These are phyloP conservation scores for Tapera naevia DNA, from an alignment of 2,797 vertebrate genomes.

Conservation along the genomic window DNA sequence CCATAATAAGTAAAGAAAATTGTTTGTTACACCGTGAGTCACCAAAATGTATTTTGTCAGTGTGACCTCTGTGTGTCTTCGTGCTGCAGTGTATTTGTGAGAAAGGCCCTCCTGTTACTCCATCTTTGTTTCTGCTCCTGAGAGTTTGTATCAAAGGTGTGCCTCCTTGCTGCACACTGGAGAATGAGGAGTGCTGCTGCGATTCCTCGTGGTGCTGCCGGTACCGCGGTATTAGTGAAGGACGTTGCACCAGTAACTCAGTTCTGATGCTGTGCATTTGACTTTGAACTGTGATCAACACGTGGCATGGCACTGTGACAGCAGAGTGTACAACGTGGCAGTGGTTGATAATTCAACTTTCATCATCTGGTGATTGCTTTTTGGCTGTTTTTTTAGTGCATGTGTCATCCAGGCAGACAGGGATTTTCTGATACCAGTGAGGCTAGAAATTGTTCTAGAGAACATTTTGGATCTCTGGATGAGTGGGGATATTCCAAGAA, in stretches of 20 bases:
- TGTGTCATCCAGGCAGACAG: not conserved
- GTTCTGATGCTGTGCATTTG: not conserved
- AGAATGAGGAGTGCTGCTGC: not conserved
- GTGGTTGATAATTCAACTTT: not conserved
- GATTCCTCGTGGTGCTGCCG: not conserved
- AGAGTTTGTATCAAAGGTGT: not conserved
- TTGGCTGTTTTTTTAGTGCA: not conserved
- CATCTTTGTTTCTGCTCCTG: not conserved
- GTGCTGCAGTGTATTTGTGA: not conserved
- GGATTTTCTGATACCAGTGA: not conserved
- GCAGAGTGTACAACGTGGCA: not conserved
- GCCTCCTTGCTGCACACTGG: not conserved
- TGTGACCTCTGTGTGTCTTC: not conserved
- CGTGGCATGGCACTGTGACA: not conserved
- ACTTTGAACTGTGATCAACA: not conserved
- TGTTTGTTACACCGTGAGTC: not conserved
- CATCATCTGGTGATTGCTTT: not conserved
- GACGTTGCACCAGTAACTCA: not conserved
- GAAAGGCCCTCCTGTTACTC: not conserved
- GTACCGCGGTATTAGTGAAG: not conserved
- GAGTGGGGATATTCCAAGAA: not conserved
- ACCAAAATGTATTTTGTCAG: fast-evolving
- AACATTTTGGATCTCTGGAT: not conserved
- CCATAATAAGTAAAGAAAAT: not conserved
- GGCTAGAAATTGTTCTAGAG: not conserved